phyloP scores from a whole-genome alignment of 2,113 vertebrate species.

The Vulpes ferrilata region DNA sequence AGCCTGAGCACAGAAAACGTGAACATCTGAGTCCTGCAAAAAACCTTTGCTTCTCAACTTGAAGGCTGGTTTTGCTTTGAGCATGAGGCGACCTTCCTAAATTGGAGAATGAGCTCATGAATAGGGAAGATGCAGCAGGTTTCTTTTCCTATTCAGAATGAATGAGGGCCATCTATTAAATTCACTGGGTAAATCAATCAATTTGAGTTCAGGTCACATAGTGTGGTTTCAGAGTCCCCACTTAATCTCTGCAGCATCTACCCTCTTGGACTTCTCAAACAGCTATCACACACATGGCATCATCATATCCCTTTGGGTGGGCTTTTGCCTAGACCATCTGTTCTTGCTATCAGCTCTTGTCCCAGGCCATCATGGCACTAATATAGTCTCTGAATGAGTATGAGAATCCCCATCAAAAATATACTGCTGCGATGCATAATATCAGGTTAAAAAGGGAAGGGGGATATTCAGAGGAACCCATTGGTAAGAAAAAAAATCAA shows the following conservation, averaged over 20 bases:
- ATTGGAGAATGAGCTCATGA: conserved; percentile 86
- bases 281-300: conserved; percentile 77
- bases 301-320: conserved; percentile 81
- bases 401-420: conserved; percentile 54
- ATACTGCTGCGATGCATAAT: background rate
- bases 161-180: conserved; percentile 87
- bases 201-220: conserved; percentile 88
- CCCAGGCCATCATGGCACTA: background rate
- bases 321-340: conserved; percentile 86
- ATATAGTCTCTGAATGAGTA: conserved; percentile 41
- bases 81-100: conserved; percentile 79
- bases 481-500: background rate
- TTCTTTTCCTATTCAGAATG: conserved; percentile 83
- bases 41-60: conserved; percentile 68
- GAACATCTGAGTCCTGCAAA: conserved; percentile 74
- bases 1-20: conserved; percentile 59
- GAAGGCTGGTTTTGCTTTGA: conserved; percentile 70
- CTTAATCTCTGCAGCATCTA: conserved; percentile 80
- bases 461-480: background rate
- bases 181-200: conserved; percentile 87
- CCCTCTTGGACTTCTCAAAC: conserved; percentile 83
- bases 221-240: conserved; percentile 80
- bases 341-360: conserved; percentile 81
- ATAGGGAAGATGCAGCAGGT: conserved; percentile 81
- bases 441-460: background rate